Evolutionary conservation across 1,140 invertebrate species (phyloP).

Genomic region (Polypedilum vanderplanki): DNA sequence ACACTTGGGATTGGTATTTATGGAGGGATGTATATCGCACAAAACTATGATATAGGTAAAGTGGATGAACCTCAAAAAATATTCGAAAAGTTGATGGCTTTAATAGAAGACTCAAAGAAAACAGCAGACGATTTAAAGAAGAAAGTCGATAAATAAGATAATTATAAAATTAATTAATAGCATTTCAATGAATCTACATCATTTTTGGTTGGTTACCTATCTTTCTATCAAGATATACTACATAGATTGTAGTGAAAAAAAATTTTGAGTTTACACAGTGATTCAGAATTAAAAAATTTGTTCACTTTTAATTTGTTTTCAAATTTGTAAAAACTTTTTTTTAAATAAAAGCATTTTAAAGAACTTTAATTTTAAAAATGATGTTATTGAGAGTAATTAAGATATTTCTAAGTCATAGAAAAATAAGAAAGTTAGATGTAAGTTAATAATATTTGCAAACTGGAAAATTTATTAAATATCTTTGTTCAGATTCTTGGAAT

Average conservation of each 20-base stretch:
- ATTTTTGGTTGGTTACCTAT: too few relatives aligned
- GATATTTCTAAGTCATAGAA: too few relatives aligned
- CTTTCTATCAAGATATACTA: too few relatives aligned
- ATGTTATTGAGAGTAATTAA: too few relatives aligned
- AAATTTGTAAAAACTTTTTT: conserved; percentile 27
- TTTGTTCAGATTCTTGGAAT: too few relatives aligned
- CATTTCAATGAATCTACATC: conserved; percentile 29
- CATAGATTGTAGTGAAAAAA: conserved; percentile 22
- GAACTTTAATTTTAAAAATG: too few relatives aligned
- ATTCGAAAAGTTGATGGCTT: conserved; percentile 58
- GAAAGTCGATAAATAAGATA: conserved; percentile 37
- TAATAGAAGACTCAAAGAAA: conserved; percentile 55
- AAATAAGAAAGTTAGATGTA: too few relatives aligned
- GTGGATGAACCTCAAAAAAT: conserved; percentile 70
- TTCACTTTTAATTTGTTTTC: too few relatives aligned
- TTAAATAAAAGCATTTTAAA: not conserved
- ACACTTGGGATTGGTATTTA: conserved; percentile 69
- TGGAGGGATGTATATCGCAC: conserved; percentile 67
- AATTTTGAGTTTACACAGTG: too few relatives aligned
- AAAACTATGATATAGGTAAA: conserved; percentile 78
- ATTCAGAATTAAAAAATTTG: too few relatives aligned
- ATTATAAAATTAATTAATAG: conserved; percentile 42
- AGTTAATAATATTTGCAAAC: too few relatives aligned
- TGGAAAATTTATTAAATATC: too few relatives aligned
- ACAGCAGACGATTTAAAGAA: conserved; percentile 47